phyloP scores from a whole-genome alignment of 2,888 invertebrate species.

The Stenichneumon culpator region DNA sequence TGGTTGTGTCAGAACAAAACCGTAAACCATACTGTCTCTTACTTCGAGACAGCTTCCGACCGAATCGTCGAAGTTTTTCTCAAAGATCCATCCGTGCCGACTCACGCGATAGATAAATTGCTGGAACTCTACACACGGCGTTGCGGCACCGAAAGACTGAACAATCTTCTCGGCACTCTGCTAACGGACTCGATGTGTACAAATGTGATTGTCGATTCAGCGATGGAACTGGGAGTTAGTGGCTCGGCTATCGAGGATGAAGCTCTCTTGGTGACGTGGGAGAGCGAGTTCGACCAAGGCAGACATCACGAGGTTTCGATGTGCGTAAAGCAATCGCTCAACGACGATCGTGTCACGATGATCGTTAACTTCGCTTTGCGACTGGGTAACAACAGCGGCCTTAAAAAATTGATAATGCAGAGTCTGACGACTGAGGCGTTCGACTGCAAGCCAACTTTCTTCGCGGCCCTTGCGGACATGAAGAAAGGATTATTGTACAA shows the following conservation, averaged over 20 bases:
- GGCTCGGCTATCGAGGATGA: constrained; percentile 75
- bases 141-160: constrained; percentile 84
- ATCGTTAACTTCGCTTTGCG: constrained; percentile 80
- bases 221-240: constrained; percentile 75
- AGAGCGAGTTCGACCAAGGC: constrained; percentile 77
- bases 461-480: constrained; percentile 79
- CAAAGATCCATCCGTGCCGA: constrained; percentile 78
- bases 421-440: constrained; percentile 72
- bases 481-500: constrained; percentile 78
- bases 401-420: constrained; percentile 75
- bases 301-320: constrained; percentile 75
- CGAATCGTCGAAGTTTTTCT: constrained; percentile 85
- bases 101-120: constrained; percentile 83
- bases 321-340: constrained; percentile 80
- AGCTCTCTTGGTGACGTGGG: constrained; percentile 79
- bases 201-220: constrained; percentile 75
- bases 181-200: constrained; percentile 74
- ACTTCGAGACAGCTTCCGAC: constrained; percentile 85
- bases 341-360: constrained; percentile 78
- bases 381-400: constrained; percentile 66
- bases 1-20: constrained; percentile 79
- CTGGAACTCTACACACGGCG: constrained; percentile 85
- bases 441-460: constrained; percentile 75
- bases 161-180: constrained; percentile 79
- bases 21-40: constrained; percentile 75